These are phyloP conservation scores for Tachina grossa DNA, from an alignment of 2,888 invertebrate species.

Conservation along the genomic window DNA sequence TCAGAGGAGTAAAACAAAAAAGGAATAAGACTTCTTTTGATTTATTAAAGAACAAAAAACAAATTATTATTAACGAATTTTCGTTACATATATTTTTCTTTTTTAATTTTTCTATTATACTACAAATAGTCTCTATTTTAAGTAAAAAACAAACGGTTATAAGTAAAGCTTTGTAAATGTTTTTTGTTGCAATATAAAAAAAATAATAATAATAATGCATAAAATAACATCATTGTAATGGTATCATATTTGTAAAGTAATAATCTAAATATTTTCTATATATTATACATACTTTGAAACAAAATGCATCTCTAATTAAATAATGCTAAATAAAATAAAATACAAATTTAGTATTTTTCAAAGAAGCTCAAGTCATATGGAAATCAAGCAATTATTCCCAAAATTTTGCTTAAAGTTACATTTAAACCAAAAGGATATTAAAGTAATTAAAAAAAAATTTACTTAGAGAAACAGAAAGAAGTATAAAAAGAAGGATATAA, in stretches of 20 bases:
- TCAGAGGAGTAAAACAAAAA: slow-evolving; percentile 24
- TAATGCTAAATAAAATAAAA: slow-evolving; percentile 52
- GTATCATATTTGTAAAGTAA: slow-evolving; percentile 69
- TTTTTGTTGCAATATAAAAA: slow-evolving; percentile 70
- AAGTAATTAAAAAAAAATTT: neutral
- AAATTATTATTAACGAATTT: slow-evolving; percentile 2
- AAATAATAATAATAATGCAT: too few species aligned
- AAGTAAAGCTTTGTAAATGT: slow-evolving; percentile 70
- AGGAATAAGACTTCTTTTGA: slow-evolving; percentile 57
- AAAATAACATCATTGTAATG: slow-evolving; percentile 35
- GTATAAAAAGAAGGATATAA: slow-evolving; percentile 22
- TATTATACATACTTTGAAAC: slow-evolving; percentile 45
- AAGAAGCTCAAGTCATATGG: slow-evolving; percentile 64
- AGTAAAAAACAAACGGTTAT: slow-evolving; percentile 49
- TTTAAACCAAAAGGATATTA: slow-evolving; percentile 41
- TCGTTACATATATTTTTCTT: neutral
- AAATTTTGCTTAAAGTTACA: slow-evolving; percentile 46
- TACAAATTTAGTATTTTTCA: slow-evolving; percentile 56
- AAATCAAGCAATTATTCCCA: slow-evolving; percentile 58
- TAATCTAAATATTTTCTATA: slow-evolving; percentile 70
- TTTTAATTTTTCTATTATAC: slow-evolving; percentile 36
- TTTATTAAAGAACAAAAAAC: slow-evolving; percentile 22
- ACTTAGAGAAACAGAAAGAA: slow-evolving; percentile 9
- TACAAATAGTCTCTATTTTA: slow-evolving; percentile 50
- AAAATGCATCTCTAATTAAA: slow-evolving; percentile 39